Conservation (phyloP, 2,888 invertebrate species). For the Cerastoderma edule region DNA sequence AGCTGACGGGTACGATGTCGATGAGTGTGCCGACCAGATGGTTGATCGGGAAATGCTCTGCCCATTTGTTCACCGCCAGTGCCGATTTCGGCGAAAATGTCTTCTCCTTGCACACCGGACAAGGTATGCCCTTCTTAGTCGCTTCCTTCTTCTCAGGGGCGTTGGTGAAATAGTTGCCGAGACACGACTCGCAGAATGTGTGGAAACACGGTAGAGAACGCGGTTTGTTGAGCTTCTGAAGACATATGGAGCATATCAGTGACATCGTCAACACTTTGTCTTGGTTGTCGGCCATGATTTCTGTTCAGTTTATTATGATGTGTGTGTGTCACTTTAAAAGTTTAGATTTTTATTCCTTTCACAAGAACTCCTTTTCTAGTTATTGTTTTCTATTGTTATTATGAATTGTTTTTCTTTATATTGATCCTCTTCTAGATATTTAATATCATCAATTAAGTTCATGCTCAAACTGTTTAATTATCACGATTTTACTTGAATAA, state of each 20-base stretch:
- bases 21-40: conserved; percentile 61
- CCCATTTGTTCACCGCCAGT: conserved; percentile 55
- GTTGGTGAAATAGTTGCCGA: conserved; percentile 53
- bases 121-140: conserved; percentile 58
- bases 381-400: no score
- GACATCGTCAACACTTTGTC: conserved; percentile 60
- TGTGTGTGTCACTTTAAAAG: no score
- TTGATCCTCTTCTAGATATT: no score
- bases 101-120: conserved; percentile 57
- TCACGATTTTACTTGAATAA: no score
- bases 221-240: conserved; percentile 55
- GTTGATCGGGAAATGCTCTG: conserved; percentile 63
- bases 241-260: conserved; percentile 59
- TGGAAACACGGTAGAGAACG: conserved; percentile 59
- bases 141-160: conserved; percentile 55
- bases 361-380: no score
- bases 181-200: conserved; percentile 59
- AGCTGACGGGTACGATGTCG: conserved; percentile 55
- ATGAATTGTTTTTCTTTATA: no score
- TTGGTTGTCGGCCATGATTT: conserved; percentile 48
- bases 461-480: no score
- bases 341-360: no score
- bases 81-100: conserved; percentile 52
- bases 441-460: no score
- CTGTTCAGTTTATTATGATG: neutral